Percentiles rank a stretch among this genome's conserved stretches.
Conservation (phyloP, 2,888 invertebrate genomes). For the Heliconius hortense region DNA sequence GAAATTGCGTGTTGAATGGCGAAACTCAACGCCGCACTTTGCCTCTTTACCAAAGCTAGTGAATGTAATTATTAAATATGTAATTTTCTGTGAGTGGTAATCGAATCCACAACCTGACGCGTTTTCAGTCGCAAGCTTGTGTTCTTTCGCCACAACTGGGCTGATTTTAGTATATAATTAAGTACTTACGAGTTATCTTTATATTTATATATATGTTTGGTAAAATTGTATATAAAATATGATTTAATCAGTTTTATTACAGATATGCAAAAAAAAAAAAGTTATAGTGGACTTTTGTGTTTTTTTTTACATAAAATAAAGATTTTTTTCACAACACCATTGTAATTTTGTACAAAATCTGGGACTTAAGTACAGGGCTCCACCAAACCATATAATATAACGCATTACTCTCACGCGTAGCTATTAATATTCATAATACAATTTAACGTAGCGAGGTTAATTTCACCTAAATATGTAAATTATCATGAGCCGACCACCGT, state of each 20-base stretch:
- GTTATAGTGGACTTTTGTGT: conserved; percentile 41
- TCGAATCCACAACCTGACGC: too few species aligned
- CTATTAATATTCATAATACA: conserved; percentile 83
- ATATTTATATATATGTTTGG: too few species aligned
- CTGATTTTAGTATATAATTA: too few species aligned
- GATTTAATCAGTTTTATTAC: neutral
- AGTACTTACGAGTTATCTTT: too few species aligned
- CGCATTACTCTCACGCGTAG: conserved; percentile 63
- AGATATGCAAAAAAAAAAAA: neutral
- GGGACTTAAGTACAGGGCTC: conserved; percentile 64
- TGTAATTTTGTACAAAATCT: conserved; percentile 56
- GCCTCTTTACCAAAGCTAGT: too few species aligned
- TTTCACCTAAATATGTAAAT: conserved; percentile 83
- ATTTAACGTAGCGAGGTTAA: conserved; percentile 81
- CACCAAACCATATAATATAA: conserved; percentile 65
- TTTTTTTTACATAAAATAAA: conserved; percentile 5
- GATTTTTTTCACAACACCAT: neutral
- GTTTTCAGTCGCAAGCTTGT: too few species aligned
- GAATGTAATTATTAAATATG: too few species aligned
- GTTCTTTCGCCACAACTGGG: too few species aligned
- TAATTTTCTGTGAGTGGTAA: too few species aligned
- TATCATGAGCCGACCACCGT: conserved; percentile 82
- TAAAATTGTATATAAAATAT: neutral
- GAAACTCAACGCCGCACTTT: too few species aligned
- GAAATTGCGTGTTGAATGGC: too few species aligned